Base-by-base conservation (phyloP, 1,140 invertebrate species). In the Chrysomallon squamiferum region DNA sequence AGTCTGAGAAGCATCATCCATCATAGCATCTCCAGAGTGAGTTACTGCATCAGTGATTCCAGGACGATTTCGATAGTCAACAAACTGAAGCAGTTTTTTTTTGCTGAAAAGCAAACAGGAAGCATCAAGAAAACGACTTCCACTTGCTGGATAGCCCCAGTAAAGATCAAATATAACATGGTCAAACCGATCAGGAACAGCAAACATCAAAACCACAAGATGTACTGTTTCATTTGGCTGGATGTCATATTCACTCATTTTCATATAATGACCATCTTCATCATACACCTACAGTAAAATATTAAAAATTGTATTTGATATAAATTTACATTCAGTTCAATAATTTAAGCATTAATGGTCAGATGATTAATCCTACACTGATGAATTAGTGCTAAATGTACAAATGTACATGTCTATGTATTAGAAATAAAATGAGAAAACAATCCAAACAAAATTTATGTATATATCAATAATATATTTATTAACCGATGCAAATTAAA, bases 21-120 rank as follows among this genome's bases (percentile, higher is more conserved):
- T 38, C 73, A 77, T 75, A 6, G 69, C 62, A 56, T 77, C 76
- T 15, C 76, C 76, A 25, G 76, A 75, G 45, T 77, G 76, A 0
- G 13, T 22, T 0, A 77, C 27, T 9, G 59, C 64, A 29, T 45
- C 9, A n/a, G 5, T 25, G 7, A 22, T 22, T 22, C 27, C 33
- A 18, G 41, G 41, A 15, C 18, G 45, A 45, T 47, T 15, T 50
- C 62, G 5, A 43, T 50, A 72, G 52, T 69, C 68, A 56, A 47
- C 49, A 30, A 67, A 3, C 22, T 52, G n/a, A 41, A 7, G 13
- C 45, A 50, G 60, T 1, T 25, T 29, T 63, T 49, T 50, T 15
- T 54, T 59, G n/a, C 45, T 59, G 50, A 67, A 78, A 13, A 71
- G 38, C 13, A 78, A 60, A 66, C 76, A 78, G 0, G 73, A 73